Conservation (phyloP, 2,113 vertebrate genomes). For the Leptocoma aspasia region DNA sequence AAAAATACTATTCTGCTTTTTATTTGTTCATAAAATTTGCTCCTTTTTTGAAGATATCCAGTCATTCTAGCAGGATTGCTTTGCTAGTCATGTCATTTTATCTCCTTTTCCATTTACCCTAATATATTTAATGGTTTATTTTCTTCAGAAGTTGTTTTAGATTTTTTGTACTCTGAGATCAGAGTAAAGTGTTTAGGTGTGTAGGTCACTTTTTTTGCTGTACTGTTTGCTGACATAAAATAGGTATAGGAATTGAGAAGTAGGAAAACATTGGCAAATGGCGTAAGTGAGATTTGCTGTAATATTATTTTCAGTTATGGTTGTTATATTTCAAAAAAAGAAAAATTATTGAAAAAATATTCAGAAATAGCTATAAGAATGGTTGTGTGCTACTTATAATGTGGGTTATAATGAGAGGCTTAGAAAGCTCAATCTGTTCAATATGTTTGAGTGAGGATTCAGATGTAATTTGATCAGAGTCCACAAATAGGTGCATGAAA, state of each 20-base stretch:
- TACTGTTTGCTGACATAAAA: not conserved
- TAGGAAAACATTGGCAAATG: not conserved
- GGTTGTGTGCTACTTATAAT: not conserved
- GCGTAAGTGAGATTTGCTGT: not conserved
- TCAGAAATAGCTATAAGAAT: not conserved
- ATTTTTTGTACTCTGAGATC: not conserved
- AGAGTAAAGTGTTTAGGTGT: not conserved
- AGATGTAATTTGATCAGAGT: not conserved
- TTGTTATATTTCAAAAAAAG: not conserved
- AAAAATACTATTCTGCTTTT: not conserved
- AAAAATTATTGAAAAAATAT: not conserved
- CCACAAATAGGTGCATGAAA: not conserved
- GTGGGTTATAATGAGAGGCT: not conserved
- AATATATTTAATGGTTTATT: not conserved
- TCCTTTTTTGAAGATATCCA: not conserved
- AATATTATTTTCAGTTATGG: not conserved
- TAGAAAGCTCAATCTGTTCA: not conserved
- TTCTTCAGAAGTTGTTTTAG: not conserved
- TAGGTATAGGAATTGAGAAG: not conserved
- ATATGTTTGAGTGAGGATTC: not conserved
- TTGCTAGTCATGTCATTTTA: not conserved
- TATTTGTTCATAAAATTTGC: not conserved
- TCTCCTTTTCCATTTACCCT: not conserved
- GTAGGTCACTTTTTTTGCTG: not conserved
- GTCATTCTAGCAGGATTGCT: not conserved